Base-by-base conservation (phyloP, 1,140 invertebrate species). In the Harlomillsia oculata region DNA sequence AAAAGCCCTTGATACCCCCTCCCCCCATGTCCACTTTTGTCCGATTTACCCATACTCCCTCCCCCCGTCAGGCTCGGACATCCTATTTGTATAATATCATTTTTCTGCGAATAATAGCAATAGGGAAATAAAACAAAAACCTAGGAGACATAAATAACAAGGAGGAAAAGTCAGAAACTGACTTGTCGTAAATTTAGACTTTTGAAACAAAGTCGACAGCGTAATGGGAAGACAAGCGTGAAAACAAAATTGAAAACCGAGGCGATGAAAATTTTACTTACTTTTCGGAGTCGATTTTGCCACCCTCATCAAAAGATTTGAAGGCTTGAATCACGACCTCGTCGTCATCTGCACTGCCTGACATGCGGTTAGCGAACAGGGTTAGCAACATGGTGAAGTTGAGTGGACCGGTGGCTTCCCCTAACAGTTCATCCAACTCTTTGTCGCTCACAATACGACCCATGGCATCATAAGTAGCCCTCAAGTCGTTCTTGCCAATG, bases 321-420 rank as follows among this genome's bases (percentile, higher is more conserved):
- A 98, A 97, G 67, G 93, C 92, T 71, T 84, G 84, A 72, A 90
- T 84, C 68, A 98, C 86, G 66, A 91, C 86, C 49, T 64, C 63
- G 28, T 64, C 63, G 34, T 64, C 63, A 59, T 64, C 63, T 20
- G 59, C 63, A 50, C 59, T 60, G 26, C 63, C 63, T 64, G 82
- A 79, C 83, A 90, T 89, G 71, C 88, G 82, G 73, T 81, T 82
- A 71, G 87, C 91, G 77, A 95, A 96, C 60, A 96, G 80, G 67
- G 84, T 88, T 64, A 96, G 77, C 69, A 94, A 79, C 75, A 91
- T 88, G 67, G 91, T 95, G 80, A 95, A 95, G 78, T 93, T 95
- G 76, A 95, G 86, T 67, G 90, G 89, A 29, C 87, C 91, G 49
- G 89, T 78, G 41, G 87, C 88, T 75, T 96, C 91, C 65, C 77